Conservation (phyloP, 2,797 vertebrate species). For the Anguilla pacifica region DNA sequence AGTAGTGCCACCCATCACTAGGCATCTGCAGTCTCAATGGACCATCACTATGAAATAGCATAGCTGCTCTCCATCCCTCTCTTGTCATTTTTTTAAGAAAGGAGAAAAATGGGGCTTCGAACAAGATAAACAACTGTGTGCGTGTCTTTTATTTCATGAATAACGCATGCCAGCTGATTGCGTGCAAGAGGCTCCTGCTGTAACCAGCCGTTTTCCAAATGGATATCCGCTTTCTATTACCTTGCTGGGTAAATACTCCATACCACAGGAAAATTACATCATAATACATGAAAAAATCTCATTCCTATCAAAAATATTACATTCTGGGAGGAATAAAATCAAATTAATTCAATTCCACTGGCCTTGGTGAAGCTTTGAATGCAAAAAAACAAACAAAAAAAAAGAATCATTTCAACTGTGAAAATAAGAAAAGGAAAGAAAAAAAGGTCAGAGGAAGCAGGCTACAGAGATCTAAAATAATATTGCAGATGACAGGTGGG, state of each 20-base stretch:
- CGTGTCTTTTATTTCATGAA: not conserved
- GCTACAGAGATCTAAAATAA: slow-evolving; percentile 54
- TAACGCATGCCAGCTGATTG: not conserved
- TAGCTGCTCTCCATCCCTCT: not conserved
- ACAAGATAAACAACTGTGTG: not conserved
- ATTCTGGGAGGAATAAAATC: not conserved
- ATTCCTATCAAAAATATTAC: not conserved
- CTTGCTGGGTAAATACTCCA: not conserved
- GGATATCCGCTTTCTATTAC: not conserved
- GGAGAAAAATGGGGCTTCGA: not conserved
- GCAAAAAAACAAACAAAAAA: slow-evolving; percentile 42
- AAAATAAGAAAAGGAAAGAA: slow-evolving; percentile 5
- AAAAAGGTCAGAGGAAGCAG: slow-evolving; percentile 36
- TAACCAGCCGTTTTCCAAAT: not conserved
- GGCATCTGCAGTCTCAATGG: not conserved
- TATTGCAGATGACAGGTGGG: slow-evolving; percentile 48
- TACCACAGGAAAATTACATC: not conserved
- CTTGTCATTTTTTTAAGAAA: not conserved
- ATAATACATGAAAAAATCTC: not conserved
- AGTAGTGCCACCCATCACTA: not conserved
- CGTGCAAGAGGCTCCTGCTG: not conserved
- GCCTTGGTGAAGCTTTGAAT: slow-evolving; percentile 38
- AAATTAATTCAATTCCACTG: slow-evolving; percentile 11
- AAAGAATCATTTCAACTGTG: slow-evolving; percentile 44
- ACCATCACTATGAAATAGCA: not conserved